A percentile compares a stretch with the other conserved stretches of the same genome.
Conservation (phyloP, 2,113 vertebrate genomes). For the Okapia johnstoni region DNA sequence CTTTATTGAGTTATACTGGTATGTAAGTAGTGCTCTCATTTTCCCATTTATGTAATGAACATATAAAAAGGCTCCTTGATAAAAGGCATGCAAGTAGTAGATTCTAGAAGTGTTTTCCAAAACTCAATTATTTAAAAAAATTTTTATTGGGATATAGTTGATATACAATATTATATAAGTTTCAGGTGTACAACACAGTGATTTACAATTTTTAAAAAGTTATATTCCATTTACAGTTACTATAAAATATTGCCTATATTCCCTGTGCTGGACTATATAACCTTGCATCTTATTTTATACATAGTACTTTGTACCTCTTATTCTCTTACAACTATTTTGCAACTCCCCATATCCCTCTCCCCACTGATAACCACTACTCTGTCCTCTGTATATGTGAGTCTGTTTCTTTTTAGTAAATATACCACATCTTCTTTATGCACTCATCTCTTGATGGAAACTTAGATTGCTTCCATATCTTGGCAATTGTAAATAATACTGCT, state of each 20-base stretch:
- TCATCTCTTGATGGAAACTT: not conserved
- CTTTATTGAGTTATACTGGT: not conserved
- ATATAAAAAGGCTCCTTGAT: not conserved
- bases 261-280: not conserved
- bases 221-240: not conserved
- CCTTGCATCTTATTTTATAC: not conserved
- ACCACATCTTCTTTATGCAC: not conserved
- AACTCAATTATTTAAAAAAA: not conserved
- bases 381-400: not conserved
- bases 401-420: not conserved
- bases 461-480: not conserved
- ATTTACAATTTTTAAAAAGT: not conserved
- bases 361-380: not conserved
- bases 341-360: not conserved
- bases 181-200: not conserved
- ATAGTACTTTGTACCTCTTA: not conserved
- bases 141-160: not conserved
- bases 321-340: not conserved
- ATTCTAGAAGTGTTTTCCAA: not conserved
- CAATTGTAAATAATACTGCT: not conserved
- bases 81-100: not conserved
- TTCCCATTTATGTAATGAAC: not conserved
- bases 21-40: not conserved
- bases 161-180: not conserved
- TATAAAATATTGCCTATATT: not conserved